Percentiles rank a stretch among this genome's conserved stretches.
Evolutionary conservation across 2,888 invertebrate species (phyloP).

Genomic region (Philhelius pedissequus): DNA sequence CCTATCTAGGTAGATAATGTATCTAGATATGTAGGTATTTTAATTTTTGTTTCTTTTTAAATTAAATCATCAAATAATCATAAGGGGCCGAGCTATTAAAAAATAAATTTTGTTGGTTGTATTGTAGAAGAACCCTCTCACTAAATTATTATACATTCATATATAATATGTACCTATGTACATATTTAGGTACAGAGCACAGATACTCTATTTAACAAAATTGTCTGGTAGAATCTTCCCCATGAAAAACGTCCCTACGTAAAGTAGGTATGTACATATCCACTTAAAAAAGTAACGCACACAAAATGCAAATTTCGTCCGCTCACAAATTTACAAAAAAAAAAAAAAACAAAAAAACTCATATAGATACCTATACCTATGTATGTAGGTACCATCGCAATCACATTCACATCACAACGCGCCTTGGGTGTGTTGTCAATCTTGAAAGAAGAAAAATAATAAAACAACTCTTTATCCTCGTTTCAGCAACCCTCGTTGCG

Average conservation of each 20-base stretch:
- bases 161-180: neutral
- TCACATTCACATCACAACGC: conserved; percentile 14
- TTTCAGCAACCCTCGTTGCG: conserved; percentile 35
- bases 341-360: conserved; percentile 29
- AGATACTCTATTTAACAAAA: conserved; percentile 17
- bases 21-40: no score
- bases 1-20: no score
- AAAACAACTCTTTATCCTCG: conserved; percentile 33
- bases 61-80: neutral
- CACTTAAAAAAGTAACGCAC: conserved; percentile 59
- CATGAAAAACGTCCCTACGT: conserved; percentile 2
- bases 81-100: neutral
- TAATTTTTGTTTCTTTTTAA: neutral
- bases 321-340: neutral
- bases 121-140: conserved; percentile 5
- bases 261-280: no score
- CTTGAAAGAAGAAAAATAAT: neutral
- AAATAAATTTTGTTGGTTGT: neutral
- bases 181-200: no score
- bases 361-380: no score
- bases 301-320: conserved; percentile 58
- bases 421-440: conserved; percentile 59
- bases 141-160: conserved; percentile 11
- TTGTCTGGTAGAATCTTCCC: conserved; percentile 34
- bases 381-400: conserved; percentile 34